Evolutionary conservation across 2,113 vertebrate species (phyloP), one percentile per base, ranked within the genome.

Genomic region (Misgurnus mizolepis): DNA sequence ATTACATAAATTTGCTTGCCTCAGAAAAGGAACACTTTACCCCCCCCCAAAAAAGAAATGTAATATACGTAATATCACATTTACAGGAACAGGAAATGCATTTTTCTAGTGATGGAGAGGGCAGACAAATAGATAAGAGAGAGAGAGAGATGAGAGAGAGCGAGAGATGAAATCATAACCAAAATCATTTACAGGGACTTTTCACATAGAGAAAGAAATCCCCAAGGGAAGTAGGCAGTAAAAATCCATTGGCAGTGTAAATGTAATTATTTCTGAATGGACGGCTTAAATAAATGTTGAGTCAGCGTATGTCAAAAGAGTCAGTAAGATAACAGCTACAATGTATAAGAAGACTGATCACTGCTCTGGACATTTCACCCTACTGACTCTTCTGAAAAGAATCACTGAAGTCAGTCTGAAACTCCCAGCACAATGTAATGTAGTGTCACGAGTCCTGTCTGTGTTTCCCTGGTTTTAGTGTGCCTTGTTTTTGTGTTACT

Each of bases 211-310:
- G 5, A 58, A 41, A 7, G n/a, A 18, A 58, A 18, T 4, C 2
- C 7, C 5, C 12, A 43, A 61, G 7, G 11, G 40, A 60, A 47
- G 6, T 7, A 45, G n/a, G 7, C 34, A 14, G 4, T 14, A 45
- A 14, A 71, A 71, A 71, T 27, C 40, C 27, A 71, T 71, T 40
- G 27, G 34, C 71, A 61, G 39, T 45, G 55, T 22, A 74, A 74
- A 74, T 61, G 40, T 74, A 61, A 74, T 74, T 74, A 74, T 61
- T 60, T 61, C 71, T 47, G 71, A 74, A 74, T 74, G 18, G n/a
- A 45, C 55, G 45, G 17, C 55, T 14, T 10, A 47, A 61, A 61
- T 61, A 74, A 8, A 61, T 45, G 55, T 40, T 61, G 71, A 74
- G 71, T 74, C 71, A 74, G 71, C 71, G 5, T 61, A 60, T 41